Evolutionary conservation across 1,140 invertebrate species (phyloP).

Genomic region (Oncopodura yosiiana): DNA sequence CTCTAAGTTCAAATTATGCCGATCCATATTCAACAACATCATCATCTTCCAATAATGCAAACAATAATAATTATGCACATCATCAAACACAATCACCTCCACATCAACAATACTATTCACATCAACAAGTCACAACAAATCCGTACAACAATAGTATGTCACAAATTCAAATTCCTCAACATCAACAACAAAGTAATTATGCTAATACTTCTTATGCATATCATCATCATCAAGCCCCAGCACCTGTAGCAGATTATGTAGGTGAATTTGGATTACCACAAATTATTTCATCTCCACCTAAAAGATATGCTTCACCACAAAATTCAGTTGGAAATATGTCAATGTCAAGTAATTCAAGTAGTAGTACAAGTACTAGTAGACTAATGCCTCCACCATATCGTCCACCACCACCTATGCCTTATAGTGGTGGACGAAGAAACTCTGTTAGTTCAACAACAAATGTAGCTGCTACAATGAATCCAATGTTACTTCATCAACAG

Average conservation of each 20-base stretch:
- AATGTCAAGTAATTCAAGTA: conserved; percentile 1
- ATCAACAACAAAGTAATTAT: conserved; percentile 6
- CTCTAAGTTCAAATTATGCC: conserved; percentile 21
- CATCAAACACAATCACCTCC: background rate
- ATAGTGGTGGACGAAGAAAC: conserved; percentile 2
- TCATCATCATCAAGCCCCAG: background rate
- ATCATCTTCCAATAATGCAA: background rate
- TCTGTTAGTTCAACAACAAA: conserved; percentile 2
- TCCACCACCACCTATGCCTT: conserved; percentile 20
- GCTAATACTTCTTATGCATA: background rate
- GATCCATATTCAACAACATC: conserved; percentile 5
- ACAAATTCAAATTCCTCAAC: conserved; percentile 2
- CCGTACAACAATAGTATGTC: too few species aligned
- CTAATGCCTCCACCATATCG: conserved; percentile 25
- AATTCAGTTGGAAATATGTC: conserved; percentile 8
- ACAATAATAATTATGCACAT: conserved; percentile 1
- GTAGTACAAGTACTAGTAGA: conserved; percentile 7
- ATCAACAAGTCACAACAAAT: background rate
- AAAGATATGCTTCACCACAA: conserved; percentile 8
- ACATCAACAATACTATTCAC: conserved; percentile 2
- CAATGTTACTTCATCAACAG: background rate
- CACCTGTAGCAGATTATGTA: conserved; percentile 1
- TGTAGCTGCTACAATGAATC: background rate
- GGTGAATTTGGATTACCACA: conserved; percentile 13
- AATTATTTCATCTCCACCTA: conserved; percentile 5